Evolutionary conservation across 2,797 vertebrate species (phyloP), one percentile per base, ranked within the genome.

Genomic region (Enteromius fasciolatus): DNA sequence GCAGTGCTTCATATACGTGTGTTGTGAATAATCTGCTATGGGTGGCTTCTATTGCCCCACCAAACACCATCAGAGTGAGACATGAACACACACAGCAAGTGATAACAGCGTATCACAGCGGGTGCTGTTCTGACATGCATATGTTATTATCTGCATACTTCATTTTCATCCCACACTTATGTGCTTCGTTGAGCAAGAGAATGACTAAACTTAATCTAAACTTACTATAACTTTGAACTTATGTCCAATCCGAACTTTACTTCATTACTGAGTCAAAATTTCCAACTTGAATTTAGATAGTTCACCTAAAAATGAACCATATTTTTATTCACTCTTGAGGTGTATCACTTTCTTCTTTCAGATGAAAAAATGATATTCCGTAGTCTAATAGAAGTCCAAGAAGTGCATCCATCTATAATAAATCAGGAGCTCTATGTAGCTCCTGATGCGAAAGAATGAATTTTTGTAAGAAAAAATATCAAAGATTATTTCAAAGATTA

Each of bases 21-120:
- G 74, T 83, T 74, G 66, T 72, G 64, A 70, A 69, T 50, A 89
- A 66, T 85, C 88, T 68, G 50, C 63, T 18, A 70, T 39, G 88
- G 89, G 87, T 89, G 90, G 89, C 92, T 89, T 89, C 85, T 84
- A 57, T 74, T 87, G 87, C 87, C 88, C 83, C 88, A 86, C 86
- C 88, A 85, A 41, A 89, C 79, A 88, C 84, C 83, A 75, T 80
- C 89, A 87, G 89, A n/a, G 64, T 80, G 87, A 92, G 91, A 92
- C 78, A 86, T 91, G 89, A 90, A 31, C 28, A 89, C 90, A 78
- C 28, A 73, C 67, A 57, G 78, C 52, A 76, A 72, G 46, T 15
- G 59, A 25, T 48, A 64, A 36, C 67, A 68, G 52, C 74, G 75
- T 77, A 80, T 63, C 76, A 46, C 54, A 48, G 18, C 9, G 18